Base-by-base conservation (phyloP, 1,140 invertebrate species). In the Odontomachus brunneus region DNA sequence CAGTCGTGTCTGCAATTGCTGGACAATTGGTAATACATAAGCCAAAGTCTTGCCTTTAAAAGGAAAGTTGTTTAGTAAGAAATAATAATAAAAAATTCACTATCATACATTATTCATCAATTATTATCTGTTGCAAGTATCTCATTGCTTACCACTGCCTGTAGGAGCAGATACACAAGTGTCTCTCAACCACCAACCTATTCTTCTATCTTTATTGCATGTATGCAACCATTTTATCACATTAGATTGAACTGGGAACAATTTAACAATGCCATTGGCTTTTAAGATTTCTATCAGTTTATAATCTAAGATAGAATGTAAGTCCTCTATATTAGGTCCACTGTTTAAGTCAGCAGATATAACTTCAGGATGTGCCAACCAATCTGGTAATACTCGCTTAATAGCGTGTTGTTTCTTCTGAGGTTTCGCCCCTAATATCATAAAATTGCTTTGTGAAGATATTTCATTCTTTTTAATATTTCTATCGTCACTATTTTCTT, bases 141-240 rank as follows among this genome's bases (percentile, higher is more conserved):
- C n/a, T n/a, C n/a, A n/a, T n/a, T 66, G 14, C 71, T 17, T 83
- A 90, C 99, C 99, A 95, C 98, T 99, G 14, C 99, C 99, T 17
- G 99, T 99, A 24, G 99, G 98, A 57, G 99, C 98, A 26, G 98
- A 99, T 51, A 99, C 97, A 95, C 99, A 99, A n/a, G 99, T 95
- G 93, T 99, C 99, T 85, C 96, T 95, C 0, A 97, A 97, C 92
- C 97, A 96, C 84, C 96, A 95, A 17, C 91, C 91, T 1, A 94
- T 92, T 80, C 93, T 89, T 53, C 96, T 95, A 78, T 96, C 94
- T 55, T 95, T 93, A 75, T 96, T 94, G 82, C 95, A 95, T 83
- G 96, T 93, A 9, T 98, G 89, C 51, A 99, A 93, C 95, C 96
- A 98, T 2, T 97, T 97, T 83, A 99, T 97, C 0, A 99, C 96